phyloP scores from a whole-genome alignment of 1,140 invertebrate species.

The Drosophila willistoni region DNA sequence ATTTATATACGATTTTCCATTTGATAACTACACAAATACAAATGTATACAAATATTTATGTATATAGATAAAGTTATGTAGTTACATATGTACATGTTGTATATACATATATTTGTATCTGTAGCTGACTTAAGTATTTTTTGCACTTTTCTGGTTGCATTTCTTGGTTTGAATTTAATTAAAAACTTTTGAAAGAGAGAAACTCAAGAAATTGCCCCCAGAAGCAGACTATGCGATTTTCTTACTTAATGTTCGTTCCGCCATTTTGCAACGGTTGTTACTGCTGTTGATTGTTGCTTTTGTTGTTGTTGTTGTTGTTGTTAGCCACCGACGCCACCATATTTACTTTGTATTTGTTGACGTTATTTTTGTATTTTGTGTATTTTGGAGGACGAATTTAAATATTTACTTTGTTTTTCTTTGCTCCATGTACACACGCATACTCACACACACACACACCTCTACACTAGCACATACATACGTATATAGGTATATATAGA shows the following conservation, averaged over 20 bases:
- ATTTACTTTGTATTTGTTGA: conserved; percentile 72
- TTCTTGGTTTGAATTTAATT: conserved; percentile 44
- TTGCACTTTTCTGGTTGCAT: conserved; percentile 22
- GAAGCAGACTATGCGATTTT: conserved; percentile 52
- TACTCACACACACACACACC: conserved; percentile 14
- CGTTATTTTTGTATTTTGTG: conserved; percentile 69
- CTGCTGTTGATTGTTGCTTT: conserved; percentile 20
- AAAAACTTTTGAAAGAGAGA: conserved; percentile 50
- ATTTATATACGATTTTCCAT: conserved; percentile 5
- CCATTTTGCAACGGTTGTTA: conserved; percentile 11
- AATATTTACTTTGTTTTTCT: conserved; percentile 64
- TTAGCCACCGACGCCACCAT: conserved; percentile 38
- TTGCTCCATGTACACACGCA: neutral
- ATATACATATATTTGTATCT: neutral
- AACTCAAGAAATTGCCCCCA: conserved; percentile 39
- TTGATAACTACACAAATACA: neutral
- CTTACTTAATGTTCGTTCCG: conserved; percentile 20
- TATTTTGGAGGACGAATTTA: conserved; percentile 58
- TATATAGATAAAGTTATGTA: neutral
- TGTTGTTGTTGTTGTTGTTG: conserved; percentile 31
- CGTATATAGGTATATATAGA: neutral
- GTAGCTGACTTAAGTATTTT: conserved; percentile 19
- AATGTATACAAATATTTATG: neutral
- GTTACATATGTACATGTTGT: neutral
- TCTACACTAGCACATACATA: conserved; percentile 1